Evolutionary conservation across 2,113 vertebrate genomes (phyloP).

Genomic region (Promerops cafer): DNA sequence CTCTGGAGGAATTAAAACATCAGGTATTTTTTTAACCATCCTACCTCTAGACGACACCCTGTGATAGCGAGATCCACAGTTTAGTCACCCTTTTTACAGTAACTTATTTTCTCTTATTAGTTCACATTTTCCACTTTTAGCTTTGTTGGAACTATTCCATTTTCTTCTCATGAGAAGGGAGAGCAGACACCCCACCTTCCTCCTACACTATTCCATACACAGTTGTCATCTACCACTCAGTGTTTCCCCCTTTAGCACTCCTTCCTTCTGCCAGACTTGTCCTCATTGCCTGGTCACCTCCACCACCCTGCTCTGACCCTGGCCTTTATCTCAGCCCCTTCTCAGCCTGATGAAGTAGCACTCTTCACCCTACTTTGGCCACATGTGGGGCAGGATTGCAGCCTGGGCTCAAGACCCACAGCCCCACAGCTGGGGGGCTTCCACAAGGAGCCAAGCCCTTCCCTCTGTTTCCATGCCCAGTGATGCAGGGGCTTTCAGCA

Average conservation of each 20-base stretch:
- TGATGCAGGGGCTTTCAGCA: neutral
- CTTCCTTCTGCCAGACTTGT: neutral
- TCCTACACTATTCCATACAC: neutral
- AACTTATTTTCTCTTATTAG: conserved; percentile 27
- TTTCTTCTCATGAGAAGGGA: neutral
- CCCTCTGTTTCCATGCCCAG: neutral
- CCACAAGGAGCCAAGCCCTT: neutral
- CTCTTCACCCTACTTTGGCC: neutral
- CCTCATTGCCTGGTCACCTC: neutral
- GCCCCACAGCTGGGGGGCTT: neutral
- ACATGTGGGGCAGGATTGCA: neutral
- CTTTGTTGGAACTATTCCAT: neutral
- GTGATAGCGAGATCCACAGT: neutral
- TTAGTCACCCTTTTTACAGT: neutral
- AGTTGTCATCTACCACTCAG: neutral
- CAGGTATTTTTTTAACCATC: neutral
- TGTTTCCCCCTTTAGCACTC: neutral
- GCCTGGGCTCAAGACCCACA: neutral
- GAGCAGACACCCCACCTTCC: neutral
- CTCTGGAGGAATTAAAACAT: neutral
- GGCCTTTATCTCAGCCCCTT: neutral
- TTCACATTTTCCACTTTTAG: neutral
- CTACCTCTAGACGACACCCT: conserved; percentile 10
- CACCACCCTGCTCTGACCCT: neutral
- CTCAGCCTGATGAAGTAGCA: neutral